Evolutionary conservation across 2,888 invertebrate species (phyloP).

Genomic region (Netelia virgata): DNA sequence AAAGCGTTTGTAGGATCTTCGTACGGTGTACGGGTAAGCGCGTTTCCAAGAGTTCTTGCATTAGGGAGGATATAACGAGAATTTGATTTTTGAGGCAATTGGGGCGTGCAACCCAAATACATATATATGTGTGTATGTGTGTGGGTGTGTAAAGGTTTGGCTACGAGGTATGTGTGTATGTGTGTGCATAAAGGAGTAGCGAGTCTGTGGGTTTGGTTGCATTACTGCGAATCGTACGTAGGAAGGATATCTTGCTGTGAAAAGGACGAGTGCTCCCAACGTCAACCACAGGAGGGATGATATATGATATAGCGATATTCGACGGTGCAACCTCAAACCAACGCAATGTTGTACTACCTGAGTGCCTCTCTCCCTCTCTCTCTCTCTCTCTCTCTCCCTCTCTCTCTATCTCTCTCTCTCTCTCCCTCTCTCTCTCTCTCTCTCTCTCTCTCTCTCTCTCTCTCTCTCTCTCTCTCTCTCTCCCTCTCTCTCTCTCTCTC

Average conservation of each 20-base stretch:
- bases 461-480: not conserved
- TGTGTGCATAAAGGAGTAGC: constrained; percentile 1
- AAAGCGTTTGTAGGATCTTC: not conserved
- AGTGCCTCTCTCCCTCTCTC: not conserved
- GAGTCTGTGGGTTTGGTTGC: constrained; percentile 14
- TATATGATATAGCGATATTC: constrained; percentile 7
- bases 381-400: not conserved
- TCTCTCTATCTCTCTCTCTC: not conserved
- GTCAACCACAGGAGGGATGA: constrained; percentile 7
- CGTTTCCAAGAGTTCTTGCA: not conserved
- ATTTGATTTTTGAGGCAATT: not conserved
- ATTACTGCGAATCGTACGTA: constrained; percentile 10
- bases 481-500: not conserved
- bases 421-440: not conserved
- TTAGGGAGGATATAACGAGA: constrained; percentile 16
- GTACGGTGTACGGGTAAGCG: not conserved
- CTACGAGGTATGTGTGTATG: not conserved
- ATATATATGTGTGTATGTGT: not conserved
- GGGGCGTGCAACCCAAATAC: not conserved
- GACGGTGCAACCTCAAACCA: constrained; percentile 18
- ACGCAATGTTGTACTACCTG: not conserved
- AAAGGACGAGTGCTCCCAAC: not conserved
- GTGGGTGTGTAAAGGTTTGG: not conserved
- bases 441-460: not conserved
- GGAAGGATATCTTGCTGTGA: not conserved